Evolutionary conservation across 2,888 invertebrate species (phyloP).

Genomic region (Spisula subtruncata): DNA sequence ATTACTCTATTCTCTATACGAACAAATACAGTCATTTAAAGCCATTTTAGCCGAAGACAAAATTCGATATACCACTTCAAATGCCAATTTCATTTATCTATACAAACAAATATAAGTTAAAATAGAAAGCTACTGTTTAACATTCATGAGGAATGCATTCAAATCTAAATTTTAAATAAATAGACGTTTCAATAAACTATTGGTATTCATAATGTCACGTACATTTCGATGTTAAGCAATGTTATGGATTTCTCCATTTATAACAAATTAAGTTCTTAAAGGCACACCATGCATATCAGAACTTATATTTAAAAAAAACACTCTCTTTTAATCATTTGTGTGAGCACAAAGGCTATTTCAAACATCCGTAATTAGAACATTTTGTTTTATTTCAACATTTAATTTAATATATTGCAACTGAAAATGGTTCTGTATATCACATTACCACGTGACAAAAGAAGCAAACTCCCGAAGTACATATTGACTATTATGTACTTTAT

Average conservation of each 20-base stretch:
- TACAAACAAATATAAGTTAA: background rate
- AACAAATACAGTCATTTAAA: conserved; percentile 25
- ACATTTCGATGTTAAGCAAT: background rate
- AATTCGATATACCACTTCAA: conserved; percentile 10
- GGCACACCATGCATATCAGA: no score
- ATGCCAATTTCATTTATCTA: conserved; percentile 4
- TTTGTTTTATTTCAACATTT: no score
- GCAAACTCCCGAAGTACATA: no score
- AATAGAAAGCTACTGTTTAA: background rate
- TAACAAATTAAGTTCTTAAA: no score
- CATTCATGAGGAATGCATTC: background rate
- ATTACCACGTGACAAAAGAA: no score
- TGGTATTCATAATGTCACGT: background rate
- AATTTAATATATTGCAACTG: no score
- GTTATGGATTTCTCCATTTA: background rate
- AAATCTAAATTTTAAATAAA: background rate
- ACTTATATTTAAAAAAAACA: no score
- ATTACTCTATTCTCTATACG: background rate
- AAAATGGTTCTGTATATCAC: no score
- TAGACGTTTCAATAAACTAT: background rate
- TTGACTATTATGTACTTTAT: no score
- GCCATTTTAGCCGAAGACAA: conserved; percentile 14
- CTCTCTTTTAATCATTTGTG: no score
- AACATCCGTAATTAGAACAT: no score
- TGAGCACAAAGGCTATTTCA: no score